Percentiles rank a stretch among this genome's conserved stretches.
phyloP scores from a whole-genome alignment of 35 echinoderm and acorn worm species.

The Apostichopus californicus region DNA sequence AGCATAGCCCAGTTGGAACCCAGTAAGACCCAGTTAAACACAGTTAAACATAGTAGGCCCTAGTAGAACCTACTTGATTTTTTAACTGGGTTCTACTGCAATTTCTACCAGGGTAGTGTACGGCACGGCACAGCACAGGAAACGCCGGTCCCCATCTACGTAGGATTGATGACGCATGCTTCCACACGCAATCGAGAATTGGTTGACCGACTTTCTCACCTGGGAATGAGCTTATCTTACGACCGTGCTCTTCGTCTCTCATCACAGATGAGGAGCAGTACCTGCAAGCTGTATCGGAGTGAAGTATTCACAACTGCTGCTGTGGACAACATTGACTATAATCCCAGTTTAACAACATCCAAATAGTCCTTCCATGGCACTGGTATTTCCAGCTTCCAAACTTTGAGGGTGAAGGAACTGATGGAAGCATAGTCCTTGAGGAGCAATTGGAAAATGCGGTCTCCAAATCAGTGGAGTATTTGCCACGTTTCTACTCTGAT shows the following conservation, averaged over 20 bases:
- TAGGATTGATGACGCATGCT: neutral
- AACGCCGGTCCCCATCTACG: constrained; percentile 6
- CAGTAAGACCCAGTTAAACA: too few relatives aligned
- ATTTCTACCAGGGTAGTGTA: too few relatives aligned
- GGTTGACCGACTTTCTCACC: neutral
- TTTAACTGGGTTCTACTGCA: too few relatives aligned
- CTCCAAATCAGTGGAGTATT: neutral
- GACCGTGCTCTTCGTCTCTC: constrained; percentile 3
- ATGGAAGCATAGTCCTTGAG: neutral
- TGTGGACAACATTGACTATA: constrained; percentile 32
- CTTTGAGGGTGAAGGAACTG: neutral
- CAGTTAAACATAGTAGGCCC: too few relatives aligned
- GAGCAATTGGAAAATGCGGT: neutral
- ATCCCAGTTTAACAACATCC: constrained; percentile 42
- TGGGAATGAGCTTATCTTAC: neutral
- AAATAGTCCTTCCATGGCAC: constrained; percentile 69
- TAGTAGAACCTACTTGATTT: too few relatives aligned
- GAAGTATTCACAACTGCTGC: constrained; percentile 9
- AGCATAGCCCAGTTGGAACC: too few relatives aligned
- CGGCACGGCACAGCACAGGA: constrained; percentile 1
- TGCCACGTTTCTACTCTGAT: neutral
- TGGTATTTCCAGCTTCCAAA: constrained; percentile 49
- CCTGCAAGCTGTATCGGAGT: neutral
- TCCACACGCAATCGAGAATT: neutral
- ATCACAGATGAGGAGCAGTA: neutral